Base-by-base conservation (phyloP, 1,140 invertebrate species). In the Cotesia chilonis region DNA sequence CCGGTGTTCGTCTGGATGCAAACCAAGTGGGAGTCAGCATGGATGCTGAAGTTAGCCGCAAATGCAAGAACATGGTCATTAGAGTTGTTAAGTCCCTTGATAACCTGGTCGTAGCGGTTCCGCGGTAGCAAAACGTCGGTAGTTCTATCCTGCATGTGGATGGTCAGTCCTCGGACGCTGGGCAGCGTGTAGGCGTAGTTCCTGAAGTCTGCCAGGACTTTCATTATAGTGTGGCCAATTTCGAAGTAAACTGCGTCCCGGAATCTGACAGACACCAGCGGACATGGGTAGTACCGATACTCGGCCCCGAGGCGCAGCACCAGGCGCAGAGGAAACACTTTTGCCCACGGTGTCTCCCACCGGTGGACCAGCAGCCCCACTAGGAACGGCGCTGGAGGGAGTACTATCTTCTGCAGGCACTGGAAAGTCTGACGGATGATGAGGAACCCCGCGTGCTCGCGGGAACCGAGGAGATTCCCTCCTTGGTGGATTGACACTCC, bases 141-240 rank as follows among this genome's bases (percentile, higher is more conserved):
- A 78, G 92, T 92, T 77, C 93, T 91, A 76, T 94, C 94, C 84
- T 95, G 93, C 90, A 96, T 94, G 78, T 95, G 94, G 74, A 96
- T 94, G 0, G 90, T 91, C 54, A 96, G 83, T 0, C 95, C 95
- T 66, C 91, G 87, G 1, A 96, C 92, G 35, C 90, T 89, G 2
- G 94, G 93, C 74, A 97, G 83, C 20, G 93, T 94, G 80, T 96
- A 97, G 4, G 94, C 91, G 83, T 92, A 96, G 83, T 95, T 96
- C 68, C 94, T 88, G 82, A 96, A 96, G 88, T 96, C 95, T 4
- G 94, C 94, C 68, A 96, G 84, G 51, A 96, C 88, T 87, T 95
- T 96, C 87, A 96, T 95, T 61, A 97, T 95, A 6, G 95, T 96
- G 78, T 96, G 94, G 9, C 95, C 95, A 70, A 96, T 94, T 87